Conservation (phyloP, 2,797 vertebrate genomes). For the Scolopax bukidnonensis region DNA sequence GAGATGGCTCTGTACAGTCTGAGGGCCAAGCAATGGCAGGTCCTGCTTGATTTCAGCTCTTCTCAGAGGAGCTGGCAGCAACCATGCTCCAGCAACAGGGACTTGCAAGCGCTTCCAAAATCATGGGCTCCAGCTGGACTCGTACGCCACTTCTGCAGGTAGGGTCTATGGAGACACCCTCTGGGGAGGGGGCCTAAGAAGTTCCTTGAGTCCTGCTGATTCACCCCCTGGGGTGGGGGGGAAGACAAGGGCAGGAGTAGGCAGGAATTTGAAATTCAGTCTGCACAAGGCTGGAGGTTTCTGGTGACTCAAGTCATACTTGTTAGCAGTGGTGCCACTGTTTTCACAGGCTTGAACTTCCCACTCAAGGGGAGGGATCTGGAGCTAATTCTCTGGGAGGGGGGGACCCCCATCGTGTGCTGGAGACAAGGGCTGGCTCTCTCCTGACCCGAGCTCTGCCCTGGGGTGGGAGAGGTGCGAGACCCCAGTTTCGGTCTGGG, state of each 20-base stretch:
- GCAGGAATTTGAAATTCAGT: neutral
- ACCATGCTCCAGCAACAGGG: neutral
- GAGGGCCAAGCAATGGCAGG: neutral
- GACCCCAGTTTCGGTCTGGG: neutral
- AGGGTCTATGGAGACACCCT: neutral
- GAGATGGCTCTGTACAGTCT: neutral
- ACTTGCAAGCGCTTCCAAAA: neutral
- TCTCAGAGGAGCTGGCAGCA: neutral
- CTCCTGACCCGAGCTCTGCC: neutral
- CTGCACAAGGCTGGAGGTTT: neutral
- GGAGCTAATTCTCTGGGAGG: neutral
- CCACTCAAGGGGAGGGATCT: neutral
- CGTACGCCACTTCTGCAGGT: neutral
- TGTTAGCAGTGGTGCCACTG: neutral
- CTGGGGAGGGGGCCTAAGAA: neutral
- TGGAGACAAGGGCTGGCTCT: neutral
- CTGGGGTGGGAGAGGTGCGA: neutral
- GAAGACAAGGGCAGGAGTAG: neutral
- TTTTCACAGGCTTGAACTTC: conserved; percentile 11
- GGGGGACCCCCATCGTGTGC: neutral
- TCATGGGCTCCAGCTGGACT: neutral
- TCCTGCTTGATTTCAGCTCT: neutral
- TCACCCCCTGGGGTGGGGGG: neutral
- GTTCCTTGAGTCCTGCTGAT: neutral
- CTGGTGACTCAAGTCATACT: conserved; percentile 6